Conservation (phyloP, 2,113 vertebrate genomes). For the Takifugu flavidus region DNA sequence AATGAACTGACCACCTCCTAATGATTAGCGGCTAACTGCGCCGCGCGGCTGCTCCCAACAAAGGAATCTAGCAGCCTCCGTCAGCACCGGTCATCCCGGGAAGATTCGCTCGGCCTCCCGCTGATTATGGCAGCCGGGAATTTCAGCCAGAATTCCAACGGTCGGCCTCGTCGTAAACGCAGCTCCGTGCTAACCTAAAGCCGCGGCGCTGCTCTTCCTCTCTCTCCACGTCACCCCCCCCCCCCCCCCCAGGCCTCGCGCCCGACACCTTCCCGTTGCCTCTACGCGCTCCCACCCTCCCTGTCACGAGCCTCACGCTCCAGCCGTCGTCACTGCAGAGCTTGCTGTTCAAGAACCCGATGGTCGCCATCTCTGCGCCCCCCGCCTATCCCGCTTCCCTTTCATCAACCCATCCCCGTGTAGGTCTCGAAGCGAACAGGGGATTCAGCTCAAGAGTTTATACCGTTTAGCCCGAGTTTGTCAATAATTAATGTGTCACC, state of each 20-base stretch:
- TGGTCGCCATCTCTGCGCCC: too few relatives aligned
- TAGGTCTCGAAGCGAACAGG: too few relatives aligned
- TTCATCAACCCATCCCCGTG: too few relatives aligned
- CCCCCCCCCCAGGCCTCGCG: constrained; percentile 45
- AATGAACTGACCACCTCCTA: constrained; percentile 51
- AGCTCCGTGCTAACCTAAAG: constrained; percentile 16
- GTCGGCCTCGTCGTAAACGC: constrained; percentile 9
- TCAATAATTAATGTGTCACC: constrained; percentile 82
- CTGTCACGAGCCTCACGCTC: constrained; percentile 66
- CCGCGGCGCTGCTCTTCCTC: constrained; percentile 7
- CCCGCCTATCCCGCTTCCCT: too few relatives aligned
- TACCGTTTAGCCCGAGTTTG: constrained; percentile 76
- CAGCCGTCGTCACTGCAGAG: too few relatives aligned
- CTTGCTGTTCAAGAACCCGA: too few relatives aligned
- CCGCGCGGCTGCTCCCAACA: constrained; percentile 22
- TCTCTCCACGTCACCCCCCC: constrained; percentile 33
- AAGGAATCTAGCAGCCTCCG: constrained; percentile 28
- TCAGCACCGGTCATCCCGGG: constrained; percentile 8
- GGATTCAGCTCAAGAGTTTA: too few relatives aligned
- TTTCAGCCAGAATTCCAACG: too few relatives aligned
- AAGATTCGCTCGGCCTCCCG: too few relatives aligned
- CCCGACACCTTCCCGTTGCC: constrained; percentile 63
- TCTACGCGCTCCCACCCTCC: constrained; percentile 72
- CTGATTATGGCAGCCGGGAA: too few relatives aligned
- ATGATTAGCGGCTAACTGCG: constrained; percentile 51